A percentile compares a stretch with the other conserved stretches of the same genome.
These are phyloP conservation scores for Cenopis cana DNA, from an alignment of 2,888 invertebrate species.

Conservation along the genomic window DNA sequence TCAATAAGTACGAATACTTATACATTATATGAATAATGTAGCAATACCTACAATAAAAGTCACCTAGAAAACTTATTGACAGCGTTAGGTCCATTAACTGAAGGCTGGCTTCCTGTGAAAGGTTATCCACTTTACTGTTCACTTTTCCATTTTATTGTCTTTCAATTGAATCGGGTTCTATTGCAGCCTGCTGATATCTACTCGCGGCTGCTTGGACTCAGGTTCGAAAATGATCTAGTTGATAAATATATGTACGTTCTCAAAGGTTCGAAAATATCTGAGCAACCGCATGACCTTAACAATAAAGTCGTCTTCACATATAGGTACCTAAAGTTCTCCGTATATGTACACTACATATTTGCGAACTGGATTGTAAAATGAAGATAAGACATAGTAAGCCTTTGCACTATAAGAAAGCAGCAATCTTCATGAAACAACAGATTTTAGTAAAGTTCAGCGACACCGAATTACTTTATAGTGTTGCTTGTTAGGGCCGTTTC, in stretches of 20 bases:
- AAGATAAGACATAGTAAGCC: neutral
- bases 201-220: neutral
- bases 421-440: neutral
- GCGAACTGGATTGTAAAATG: neutral
- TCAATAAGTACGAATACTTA: neutral
- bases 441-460: conserved; percentile 9
- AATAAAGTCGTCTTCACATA: neutral
- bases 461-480: conserved; percentile 11
- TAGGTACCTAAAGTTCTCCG: neutral
- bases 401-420: neutral
- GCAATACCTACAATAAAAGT: neutral
- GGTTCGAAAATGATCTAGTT: neutral
- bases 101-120: conserved; percentile 2
- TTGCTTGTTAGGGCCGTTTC: conserved; percentile 25
- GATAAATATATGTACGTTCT: neutral
- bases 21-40: neutral
- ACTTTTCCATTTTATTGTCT: conserved; percentile 7
- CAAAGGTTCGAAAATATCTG: neutral
- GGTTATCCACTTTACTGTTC: conserved; percentile 10
- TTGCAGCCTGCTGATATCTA: conserved; percentile 3
- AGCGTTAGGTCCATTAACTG: neutral
- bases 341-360: neutral
- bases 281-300: neutral
- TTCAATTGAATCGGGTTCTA: conserved; percentile 21
- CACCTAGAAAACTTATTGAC: neutral